Percentiles rank a stretch among this genome's conserved stretches.
These are phyloP conservation scores for Chionomys nivalis DNA, from an alignment of 2,113 vertebrate genomes.

Conservation along the genomic window DNA sequence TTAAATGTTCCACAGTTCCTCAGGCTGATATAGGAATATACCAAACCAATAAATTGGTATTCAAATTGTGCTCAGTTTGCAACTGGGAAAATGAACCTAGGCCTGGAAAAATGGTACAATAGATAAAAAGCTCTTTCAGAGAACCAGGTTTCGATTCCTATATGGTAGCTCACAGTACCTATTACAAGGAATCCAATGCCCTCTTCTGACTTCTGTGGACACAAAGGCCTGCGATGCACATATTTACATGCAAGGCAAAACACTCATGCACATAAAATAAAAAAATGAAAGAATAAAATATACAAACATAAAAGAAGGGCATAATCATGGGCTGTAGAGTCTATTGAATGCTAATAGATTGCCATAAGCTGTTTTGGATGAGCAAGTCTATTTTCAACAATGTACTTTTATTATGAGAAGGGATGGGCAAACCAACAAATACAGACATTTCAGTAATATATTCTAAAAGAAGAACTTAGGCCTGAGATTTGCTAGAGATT, in stretches of 20 bases:
- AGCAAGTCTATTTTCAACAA: slow-evolving; percentile 1
- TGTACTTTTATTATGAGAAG: neutral
- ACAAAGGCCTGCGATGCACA: neutral
- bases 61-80: slow-evolving; percentile 34
- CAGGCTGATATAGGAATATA: neutral
- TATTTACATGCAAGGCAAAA: neutral
- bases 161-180: neutral
- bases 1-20: neutral
- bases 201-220: neutral
- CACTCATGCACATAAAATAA: neutral
- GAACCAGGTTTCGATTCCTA: neutral
- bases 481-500: slow-evolving; percentile 24
- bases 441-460: neutral
- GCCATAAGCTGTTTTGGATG: slow-evolving; percentile 17
- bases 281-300: neutral
- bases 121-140: neutral
- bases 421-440: neutral
- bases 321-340: neutral
- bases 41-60: neutral
- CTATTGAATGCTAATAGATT: slow-evolving; percentile 39
- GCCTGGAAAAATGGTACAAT: neutral
- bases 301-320: neutral
- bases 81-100: slow-evolving; percentile 20
- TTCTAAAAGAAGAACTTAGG: slow-evolving; percentile 14
- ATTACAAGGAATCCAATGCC: neutral